A percentile compares a stretch with the other conserved stretches of the same genome.
phyloP scores from a whole-genome alignment of 2,113 vertebrate genomes.

The Brienomyrus longianalis region DNA sequence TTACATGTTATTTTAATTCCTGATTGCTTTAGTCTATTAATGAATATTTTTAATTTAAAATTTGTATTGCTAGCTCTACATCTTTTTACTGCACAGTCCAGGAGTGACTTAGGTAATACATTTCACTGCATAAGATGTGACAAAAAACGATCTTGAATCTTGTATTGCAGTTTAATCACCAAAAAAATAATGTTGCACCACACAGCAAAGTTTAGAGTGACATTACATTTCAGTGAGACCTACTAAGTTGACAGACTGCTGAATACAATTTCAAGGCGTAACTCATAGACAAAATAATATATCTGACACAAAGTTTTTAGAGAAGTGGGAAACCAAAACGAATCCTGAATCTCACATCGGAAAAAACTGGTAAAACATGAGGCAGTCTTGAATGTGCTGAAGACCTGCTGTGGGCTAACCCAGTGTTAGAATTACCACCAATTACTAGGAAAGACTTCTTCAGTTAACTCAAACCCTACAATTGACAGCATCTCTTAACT shows the following conservation, averaged over 20 bases:
- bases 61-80: too few relatives aligned
- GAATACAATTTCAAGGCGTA: neutral
- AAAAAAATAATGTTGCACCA: neutral
- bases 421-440: conserved; percentile 4
- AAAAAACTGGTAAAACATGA: neutral
- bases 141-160: too few relatives aligned
- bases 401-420: neutral
- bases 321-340: neutral
- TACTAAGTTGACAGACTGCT: conserved; percentile 4
- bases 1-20: too few relatives aligned
- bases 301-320: neutral
- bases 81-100: too few relatives aligned
- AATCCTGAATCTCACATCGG: neutral
- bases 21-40: too few relatives aligned
- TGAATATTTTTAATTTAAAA: too few relatives aligned
- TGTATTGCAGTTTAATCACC: neutral
- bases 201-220: neutral
- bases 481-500: conserved; percentile 21
- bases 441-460: conserved; percentile 15
- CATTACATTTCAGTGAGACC: conserved; percentile 20
- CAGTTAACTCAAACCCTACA: conserved; percentile 15
- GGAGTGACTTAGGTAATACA: too few relatives aligned
- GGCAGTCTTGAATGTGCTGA: neutral
- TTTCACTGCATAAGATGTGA: too few relatives aligned
- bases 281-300: neutral